Conservation (phyloP, 2,888 invertebrate species). For the Fragum fragum region DNA sequence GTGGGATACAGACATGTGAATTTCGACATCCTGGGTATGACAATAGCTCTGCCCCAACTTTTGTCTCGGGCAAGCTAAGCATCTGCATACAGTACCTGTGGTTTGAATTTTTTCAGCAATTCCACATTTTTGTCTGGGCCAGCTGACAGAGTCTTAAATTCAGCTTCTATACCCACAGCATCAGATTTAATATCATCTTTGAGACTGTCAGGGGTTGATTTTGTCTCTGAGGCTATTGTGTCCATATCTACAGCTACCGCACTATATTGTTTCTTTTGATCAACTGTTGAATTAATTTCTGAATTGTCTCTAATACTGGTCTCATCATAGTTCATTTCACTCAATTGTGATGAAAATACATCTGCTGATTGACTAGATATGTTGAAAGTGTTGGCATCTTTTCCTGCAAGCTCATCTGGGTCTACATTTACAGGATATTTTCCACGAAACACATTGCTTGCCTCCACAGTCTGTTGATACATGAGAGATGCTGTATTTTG, state of each 20-base stretch:
- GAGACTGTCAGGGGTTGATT: neutral
- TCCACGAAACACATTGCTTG: constrained; percentile 64
- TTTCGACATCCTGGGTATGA: no score
- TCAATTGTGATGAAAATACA: neutral
- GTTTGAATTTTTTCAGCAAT: constrained; percentile 50
- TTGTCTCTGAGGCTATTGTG: neutral
- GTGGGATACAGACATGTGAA: no score
- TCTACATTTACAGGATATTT: constrained; percentile 14
- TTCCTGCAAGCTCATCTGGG: constrained; percentile 5
- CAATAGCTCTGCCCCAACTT: no score
- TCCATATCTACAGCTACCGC: constrained; percentile 8
- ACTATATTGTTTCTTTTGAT: constrained; percentile 2
- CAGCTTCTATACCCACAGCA: neutral
- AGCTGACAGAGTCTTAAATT: neutral
- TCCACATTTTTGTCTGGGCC: constrained; percentile 34
- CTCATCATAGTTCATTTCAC: neutral
- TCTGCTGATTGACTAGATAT: constrained; percentile 56
- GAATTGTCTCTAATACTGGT: neutral
- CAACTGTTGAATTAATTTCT: neutral
- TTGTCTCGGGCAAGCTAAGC: no score
- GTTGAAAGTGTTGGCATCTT: constrained; percentile 44
- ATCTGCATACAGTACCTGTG: constrained; percentile 38
- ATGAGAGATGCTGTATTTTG: constrained; percentile 69
- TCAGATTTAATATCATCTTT: neutral
- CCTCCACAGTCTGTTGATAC: constrained; percentile 69